A percentile compares a stretch with the other conserved stretches of the same genome.
Conservation (phyloP, 2,113 vertebrate species). For the Leucopsar rothschildi region DNA sequence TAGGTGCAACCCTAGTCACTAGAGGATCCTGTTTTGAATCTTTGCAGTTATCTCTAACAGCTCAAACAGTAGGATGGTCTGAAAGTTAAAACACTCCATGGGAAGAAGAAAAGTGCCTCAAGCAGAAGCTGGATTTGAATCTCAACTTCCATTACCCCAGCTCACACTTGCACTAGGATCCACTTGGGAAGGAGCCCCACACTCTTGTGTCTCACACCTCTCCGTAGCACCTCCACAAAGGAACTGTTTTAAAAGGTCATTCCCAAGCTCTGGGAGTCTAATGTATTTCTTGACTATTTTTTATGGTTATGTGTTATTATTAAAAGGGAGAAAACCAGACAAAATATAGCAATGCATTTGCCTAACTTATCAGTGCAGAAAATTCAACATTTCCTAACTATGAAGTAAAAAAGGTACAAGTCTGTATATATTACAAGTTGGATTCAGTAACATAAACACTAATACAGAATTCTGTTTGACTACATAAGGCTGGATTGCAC, state of each 20-base stretch:
- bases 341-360: not conserved
- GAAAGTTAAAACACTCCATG: not conserved
- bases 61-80: not conserved
- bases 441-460: not conserved
- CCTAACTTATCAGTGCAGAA: not conserved
- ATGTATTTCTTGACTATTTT: not conserved
- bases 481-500: fast-evolving
- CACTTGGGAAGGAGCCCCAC: not conserved
- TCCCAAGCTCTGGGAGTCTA: not conserved
- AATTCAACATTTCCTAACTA: not conserved
- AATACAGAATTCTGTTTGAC: not conserved
- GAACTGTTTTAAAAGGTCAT: not conserved
- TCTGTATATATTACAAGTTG: not conserved
- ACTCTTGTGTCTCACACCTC: not conserved
- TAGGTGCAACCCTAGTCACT: not conserved
- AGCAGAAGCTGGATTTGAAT: not conserved
- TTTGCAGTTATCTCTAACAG: not conserved
- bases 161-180: not conserved
- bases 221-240: not conserved
- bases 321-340: not conserved
- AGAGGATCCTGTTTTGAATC: not conserved
- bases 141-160: not conserved
- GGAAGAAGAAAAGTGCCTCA: not conserved
- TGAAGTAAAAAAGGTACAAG: not conserved
- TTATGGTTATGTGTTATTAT: not conserved